Conservation (phyloP, 2,797 vertebrate species). For the Mormyrus hasselquistii region DNA sequence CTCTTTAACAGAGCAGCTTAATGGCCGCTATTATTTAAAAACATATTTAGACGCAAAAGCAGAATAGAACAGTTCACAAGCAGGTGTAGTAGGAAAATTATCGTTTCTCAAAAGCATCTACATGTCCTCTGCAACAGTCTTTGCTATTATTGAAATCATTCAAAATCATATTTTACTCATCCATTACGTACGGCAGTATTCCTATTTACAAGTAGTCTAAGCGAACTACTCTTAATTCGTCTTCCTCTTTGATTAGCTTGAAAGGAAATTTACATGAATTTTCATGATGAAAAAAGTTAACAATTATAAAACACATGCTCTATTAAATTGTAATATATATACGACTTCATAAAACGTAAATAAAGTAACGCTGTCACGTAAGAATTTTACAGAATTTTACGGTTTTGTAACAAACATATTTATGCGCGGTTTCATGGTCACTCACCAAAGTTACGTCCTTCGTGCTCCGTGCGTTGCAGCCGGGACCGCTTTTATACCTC, state of each 20-base stretch:
- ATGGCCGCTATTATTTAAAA: neutral
- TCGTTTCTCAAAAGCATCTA: neutral
- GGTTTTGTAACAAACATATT: neutral
- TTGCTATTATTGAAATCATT: neutral
- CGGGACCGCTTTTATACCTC: conserved; percentile 51
- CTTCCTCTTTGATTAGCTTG: neutral
- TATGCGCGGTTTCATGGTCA: neutral
- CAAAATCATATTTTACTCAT: neutral
- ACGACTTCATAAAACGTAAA: neutral
- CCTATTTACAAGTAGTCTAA: neutral
- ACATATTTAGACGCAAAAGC: neutral
- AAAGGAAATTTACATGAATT: neutral
- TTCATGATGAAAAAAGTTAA: neutral
- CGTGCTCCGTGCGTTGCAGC: conserved; percentile 29
- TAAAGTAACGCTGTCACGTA: neutral
- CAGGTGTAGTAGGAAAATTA: neutral
- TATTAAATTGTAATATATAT: neutral
- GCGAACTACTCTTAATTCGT: neutral
- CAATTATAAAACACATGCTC: neutral
- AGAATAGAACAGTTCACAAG: neutral
- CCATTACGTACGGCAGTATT: neutral
- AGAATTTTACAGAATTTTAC: neutral
- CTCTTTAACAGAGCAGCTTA: neutral
- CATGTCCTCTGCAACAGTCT: neutral
- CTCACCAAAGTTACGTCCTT: conserved; percentile 57